phyloP scores from a whole-genome alignment of 2,797 vertebrate species.

The Alfaro cultratus region DNA sequence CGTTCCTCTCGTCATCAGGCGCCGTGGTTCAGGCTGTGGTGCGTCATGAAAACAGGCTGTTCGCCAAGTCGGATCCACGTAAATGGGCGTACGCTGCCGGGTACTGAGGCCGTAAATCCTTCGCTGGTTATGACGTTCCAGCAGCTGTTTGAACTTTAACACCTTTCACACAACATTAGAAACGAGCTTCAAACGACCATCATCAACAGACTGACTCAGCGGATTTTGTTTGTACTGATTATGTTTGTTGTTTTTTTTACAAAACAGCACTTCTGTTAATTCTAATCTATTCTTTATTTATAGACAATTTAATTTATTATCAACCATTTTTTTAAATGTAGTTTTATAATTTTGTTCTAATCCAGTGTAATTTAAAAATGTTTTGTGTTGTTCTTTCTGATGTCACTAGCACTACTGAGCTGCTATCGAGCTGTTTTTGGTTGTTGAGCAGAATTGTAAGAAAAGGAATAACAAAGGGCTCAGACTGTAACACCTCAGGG shows the following conservation, averaged over 20 bases:
- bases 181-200: conserved; percentile 10
- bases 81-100: conserved; percentile 81
- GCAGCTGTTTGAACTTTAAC: conserved; percentile 30
- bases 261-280: conserved; percentile 9
- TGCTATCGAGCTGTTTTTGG: conserved; percentile 9
- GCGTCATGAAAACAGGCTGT: conserved; percentile 55
- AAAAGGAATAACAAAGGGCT: not conserved
- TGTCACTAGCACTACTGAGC: conserved; percentile 21
- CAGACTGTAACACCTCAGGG: conserved; percentile 11
- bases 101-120: conserved; percentile 70
- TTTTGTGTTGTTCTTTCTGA: conserved; percentile 42
- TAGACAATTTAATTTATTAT: conserved; percentile 12
- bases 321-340: not conserved
- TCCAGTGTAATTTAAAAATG: not conserved
- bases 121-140: conserved; percentile 14
- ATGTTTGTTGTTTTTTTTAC: not conserved
- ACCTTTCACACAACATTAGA: not conserved
- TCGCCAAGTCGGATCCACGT: conserved; percentile 82
- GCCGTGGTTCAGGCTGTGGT: conserved; percentile 81
- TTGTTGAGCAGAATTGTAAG: not conserved
- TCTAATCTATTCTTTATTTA: conserved; percentile 7
- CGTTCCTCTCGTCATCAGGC: conserved; percentile 34
- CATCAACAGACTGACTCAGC: not conserved
- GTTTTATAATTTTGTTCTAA: not conserved
- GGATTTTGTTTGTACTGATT: conserved; percentile 6